Evolutionary conservation across 2,888 invertebrate genomes (phyloP), one percentile per base, ranked within the genome.

Genomic region (Anagyrus pseudococci): DNA sequence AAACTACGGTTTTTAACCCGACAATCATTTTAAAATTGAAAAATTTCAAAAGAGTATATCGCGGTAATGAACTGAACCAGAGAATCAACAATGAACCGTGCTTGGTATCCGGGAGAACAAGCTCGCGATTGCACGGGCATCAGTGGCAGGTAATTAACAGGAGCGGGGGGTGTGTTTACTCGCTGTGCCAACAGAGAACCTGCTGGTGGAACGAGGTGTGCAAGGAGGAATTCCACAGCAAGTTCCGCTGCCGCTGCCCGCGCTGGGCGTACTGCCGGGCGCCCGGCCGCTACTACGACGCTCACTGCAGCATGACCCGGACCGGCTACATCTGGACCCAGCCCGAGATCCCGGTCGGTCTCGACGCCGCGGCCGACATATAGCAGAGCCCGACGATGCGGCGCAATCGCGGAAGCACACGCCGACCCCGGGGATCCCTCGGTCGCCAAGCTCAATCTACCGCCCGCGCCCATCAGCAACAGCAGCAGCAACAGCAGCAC

Each of bases 201-300:
- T 94, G 94, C 81, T 94, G 93, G 93, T 94, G 93, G 92, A 94
- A 94, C 80, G 94, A 95, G 84, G 89, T 93, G 19, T 95, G 94
- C 83, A 94, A 95, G 77, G 93, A 94, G 78, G 94, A 94, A 81
- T 94, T 94, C 77, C 93, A 93, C 81, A 89, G 86, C 70, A 85
- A 91, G 71, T 94, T 94, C 81, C 87, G 92, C 64, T 95, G 94
- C 82, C 90, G 91, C 75, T 95, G 94, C 74, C 94, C 94, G 1
- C 87, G 90, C 66, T 94, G 91, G 90, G 93, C 93, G 0, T 94
- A 89, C 79, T 95, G 94, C 82, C 85, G 93, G 79, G 93, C 89
- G 70, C 94, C 94, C 4, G 94, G 94, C 25, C 86, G 90, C 66
- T 95, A 94, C 80, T 94, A 94, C 82, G 93, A 94, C 76, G 94